These are phyloP conservation scores for Ruditapes philippinarum DNA, from an alignment of 1,140 invertebrate species.

Conservation along the genomic window DNA sequence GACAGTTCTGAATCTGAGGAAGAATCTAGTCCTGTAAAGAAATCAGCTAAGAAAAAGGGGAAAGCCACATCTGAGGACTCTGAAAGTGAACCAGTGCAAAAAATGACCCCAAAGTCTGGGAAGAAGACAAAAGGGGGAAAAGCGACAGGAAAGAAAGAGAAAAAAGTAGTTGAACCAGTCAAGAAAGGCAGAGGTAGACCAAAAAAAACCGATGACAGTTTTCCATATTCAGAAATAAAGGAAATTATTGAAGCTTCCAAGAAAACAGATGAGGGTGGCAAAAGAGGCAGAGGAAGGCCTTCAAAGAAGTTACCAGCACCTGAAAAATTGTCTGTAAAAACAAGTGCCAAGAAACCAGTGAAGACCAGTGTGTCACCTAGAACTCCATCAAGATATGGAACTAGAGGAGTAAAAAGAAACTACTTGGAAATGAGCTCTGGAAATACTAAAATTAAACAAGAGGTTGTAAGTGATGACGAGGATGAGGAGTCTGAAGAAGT, in stretches of 20 bases:
- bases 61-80: not conserved
- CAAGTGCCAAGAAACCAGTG: not conserved
- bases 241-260: constrained; percentile 57
- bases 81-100: not conserved
- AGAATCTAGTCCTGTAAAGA: not conserved
- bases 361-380: not conserved
- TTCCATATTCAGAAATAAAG: constrained; percentile 64
- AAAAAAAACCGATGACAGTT: constrained; percentile 33
- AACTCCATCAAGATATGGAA: constrained; percentile 49
- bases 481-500: not conserved
- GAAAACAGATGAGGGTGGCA: constrained; percentile 41
- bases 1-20: not conserved
- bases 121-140: not conserved
- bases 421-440: constrained; percentile 53
- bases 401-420: constrained; percentile 53
- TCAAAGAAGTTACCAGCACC: constrained; percentile 24
- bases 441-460: not conserved
- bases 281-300: constrained; percentile 39
- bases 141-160: not conserved
- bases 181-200: constrained; percentile 35
- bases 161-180: not conserved
- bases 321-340: not conserved
- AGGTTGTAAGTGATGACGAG: constrained; percentile 29
- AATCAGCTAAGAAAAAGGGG: not conserved
- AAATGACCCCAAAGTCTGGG: not conserved